phyloP scores from a whole-genome alignment of 2,888 invertebrate genomes.

The Anoplius nigerrimus region DNA sequence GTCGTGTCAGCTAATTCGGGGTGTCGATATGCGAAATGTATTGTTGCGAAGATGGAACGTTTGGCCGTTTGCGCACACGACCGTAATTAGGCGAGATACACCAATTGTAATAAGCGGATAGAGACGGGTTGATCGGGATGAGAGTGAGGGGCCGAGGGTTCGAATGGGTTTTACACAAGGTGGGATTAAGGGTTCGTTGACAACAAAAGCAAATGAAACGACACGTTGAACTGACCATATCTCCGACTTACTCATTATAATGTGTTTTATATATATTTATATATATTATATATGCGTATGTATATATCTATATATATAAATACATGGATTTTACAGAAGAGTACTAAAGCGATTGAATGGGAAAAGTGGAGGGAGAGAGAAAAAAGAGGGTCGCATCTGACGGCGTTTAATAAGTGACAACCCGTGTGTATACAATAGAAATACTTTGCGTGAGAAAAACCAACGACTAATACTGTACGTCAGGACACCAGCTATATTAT shows the following conservation, averaged over 20 bases:
- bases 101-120: no score
- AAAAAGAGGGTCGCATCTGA: slow-evolving; percentile 31
- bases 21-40: no score
- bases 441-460: slow-evolving; percentile 48
- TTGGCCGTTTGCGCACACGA: not conserved
- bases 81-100: no score
- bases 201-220: slow-evolving; percentile 18
- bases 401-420: slow-evolving; percentile 30
- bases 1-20: no score
- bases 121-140: slow-evolving; percentile 25
- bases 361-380: slow-evolving; percentile 40
- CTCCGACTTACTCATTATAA: slow-evolving; percentile 64
- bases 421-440: slow-evolving; percentile 56
- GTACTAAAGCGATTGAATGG: slow-evolving; percentile 27
- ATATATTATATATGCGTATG: slow-evolving; percentile 60
- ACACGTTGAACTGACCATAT: slow-evolving; percentile 58
- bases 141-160: no score
- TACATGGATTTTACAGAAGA: no score
- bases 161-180: no score
- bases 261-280: slow-evolving; percentile 67
- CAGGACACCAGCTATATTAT: slow-evolving; percentile 54
- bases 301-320: no score
- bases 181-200: no score
- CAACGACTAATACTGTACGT: slow-evolving; percentile 61
- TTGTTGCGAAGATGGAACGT: not conserved